Percentiles rank a stretch among this genome's conserved stretches.
These are phyloP conservation scores for Scaeva pyrastri DNA, from an alignment of 2,888 invertebrate species.

Conservation along the genomic window DNA sequence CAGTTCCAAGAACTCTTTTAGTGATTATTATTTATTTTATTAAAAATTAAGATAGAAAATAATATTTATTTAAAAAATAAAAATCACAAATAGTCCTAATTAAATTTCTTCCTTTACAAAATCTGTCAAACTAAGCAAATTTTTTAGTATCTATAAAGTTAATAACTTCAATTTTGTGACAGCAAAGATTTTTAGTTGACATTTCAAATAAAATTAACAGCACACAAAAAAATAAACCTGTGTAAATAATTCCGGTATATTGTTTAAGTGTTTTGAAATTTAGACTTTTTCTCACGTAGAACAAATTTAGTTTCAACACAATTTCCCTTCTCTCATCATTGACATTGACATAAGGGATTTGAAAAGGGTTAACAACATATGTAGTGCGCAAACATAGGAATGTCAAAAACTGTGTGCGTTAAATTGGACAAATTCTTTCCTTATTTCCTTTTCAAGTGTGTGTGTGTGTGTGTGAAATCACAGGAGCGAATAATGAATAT, in stretches of 20 bases:
- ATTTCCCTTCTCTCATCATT: not conserved
- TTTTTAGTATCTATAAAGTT: too few species aligned
- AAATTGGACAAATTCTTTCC: constrained; percentile 16
- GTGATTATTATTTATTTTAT: too few species aligned
- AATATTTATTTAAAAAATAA: too few species aligned
- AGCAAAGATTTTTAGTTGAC: too few species aligned
- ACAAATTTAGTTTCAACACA: not conserved
- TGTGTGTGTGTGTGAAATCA: not conserved
- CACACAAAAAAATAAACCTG: too few species aligned
- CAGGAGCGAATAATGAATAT: not conserved
- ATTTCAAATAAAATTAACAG: too few species aligned
- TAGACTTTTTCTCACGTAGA: not conserved
- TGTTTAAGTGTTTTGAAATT: not conserved
- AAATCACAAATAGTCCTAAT: too few species aligned
- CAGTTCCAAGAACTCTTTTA: too few species aligned
- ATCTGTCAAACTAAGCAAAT: too few species aligned
- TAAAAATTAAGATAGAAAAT: too few species aligned
- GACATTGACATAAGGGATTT: not conserved
- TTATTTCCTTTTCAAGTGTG: not conserved
- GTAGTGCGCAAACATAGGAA: not conserved
- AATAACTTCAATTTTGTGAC: too few species aligned
- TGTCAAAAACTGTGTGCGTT: not conserved
- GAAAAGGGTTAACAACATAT: constrained; percentile 13
- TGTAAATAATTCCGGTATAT: not conserved
- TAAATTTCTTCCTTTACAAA: too few species aligned